phyloP scores from a whole-genome alignment of 2,888 invertebrate genomes.

The Salticus scenicus region DNA sequence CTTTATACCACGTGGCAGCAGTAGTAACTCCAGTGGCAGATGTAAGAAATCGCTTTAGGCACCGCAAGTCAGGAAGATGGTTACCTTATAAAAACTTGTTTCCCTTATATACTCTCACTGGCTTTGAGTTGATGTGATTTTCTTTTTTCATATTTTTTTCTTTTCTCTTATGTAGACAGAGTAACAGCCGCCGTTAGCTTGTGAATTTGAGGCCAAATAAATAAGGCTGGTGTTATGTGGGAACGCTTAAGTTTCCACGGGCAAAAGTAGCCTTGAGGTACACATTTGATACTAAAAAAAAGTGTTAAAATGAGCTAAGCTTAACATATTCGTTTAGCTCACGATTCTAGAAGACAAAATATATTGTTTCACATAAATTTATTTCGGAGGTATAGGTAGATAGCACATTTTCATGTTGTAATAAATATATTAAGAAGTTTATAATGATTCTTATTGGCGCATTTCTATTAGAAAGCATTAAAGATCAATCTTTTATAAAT shows the following conservation, averaged over 20 bases:
- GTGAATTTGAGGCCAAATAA: constrained; percentile 8
- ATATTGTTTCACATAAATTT: too few relatives aligned
- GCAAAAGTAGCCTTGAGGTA: neutral
- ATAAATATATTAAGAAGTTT: too few relatives aligned
- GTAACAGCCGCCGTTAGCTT: neutral
- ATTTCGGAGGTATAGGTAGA: too few relatives aligned
- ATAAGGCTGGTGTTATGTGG: constrained; percentile 2
- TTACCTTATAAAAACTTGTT: constrained; percentile 58
- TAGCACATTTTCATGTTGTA: too few relatives aligned
- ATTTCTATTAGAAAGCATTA: too few relatives aligned
- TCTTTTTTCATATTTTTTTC: neutral
- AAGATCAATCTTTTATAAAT: too few relatives aligned
- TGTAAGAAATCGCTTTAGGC: constrained; percentile 62
- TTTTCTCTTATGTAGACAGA: neutral
- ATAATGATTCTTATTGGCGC: too few relatives aligned
- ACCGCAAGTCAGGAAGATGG: constrained; percentile 44
- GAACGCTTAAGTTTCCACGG: neutral
- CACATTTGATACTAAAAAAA: neutral
- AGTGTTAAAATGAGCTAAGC: too few relatives aligned
- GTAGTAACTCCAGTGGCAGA: constrained; percentile 59
- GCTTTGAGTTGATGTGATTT: constrained; percentile 15
- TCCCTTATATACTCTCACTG: constrained; percentile 33
- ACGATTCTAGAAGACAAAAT: too few relatives aligned
- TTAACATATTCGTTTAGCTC: too few relatives aligned
- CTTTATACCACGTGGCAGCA: constrained; percentile 47